Evolutionary conservation across 2,888 invertebrate genomes (phyloP).

Genomic region (Aradus depressus): DNA sequence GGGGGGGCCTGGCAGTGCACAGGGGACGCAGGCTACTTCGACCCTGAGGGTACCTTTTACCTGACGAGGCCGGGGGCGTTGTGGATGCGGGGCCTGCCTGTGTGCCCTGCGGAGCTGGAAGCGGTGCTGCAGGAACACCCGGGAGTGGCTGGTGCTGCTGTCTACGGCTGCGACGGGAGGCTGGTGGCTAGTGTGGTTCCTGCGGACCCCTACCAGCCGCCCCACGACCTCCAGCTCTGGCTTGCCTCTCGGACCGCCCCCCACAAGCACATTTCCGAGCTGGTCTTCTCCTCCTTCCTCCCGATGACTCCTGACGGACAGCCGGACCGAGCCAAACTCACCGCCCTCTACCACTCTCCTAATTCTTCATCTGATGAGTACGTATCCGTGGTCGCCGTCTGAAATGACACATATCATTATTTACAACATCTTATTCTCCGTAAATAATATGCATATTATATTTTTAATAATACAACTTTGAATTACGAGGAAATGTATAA

Average conservation of each 20-base stretch:
- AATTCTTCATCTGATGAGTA: too few relatives aligned
- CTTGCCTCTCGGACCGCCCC: constrained; percentile 45
- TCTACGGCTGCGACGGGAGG: constrained; percentile 58
- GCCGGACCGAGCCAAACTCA: constrained; percentile 16
- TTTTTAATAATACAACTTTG: too few relatives aligned
- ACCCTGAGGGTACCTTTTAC: constrained; percentile 41
- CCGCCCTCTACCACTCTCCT: background rate
- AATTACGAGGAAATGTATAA: too few relatives aligned
- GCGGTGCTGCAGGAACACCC: constrained; percentile 59
- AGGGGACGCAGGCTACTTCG: constrained; percentile 65
- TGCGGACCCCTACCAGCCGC: constrained; percentile 43
- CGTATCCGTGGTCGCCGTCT: constrained; percentile 2
- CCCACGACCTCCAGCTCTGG: constrained; percentile 44
- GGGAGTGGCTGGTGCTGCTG: constrained; percentile 65
- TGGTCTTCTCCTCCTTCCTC: constrained; percentile 19
- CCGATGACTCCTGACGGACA: constrained; percentile 19
- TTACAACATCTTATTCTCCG: too few relatives aligned
- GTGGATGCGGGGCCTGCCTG: constrained; percentile 49
- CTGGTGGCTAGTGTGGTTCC: constrained; percentile 67
- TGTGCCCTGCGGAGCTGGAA: constrained; percentile 75
- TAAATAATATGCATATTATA: too few relatives aligned
- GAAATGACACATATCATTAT: too few relatives aligned
- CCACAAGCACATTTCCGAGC: constrained; percentile 47
- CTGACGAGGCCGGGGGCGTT: constrained; percentile 43
- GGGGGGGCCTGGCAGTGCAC: constrained; percentile 57